These are phyloP conservation scores for Pachyseris speciosa DNA, from an alignment of 64 coral and sea anemone genomes.

Conservation along the genomic window DNA sequence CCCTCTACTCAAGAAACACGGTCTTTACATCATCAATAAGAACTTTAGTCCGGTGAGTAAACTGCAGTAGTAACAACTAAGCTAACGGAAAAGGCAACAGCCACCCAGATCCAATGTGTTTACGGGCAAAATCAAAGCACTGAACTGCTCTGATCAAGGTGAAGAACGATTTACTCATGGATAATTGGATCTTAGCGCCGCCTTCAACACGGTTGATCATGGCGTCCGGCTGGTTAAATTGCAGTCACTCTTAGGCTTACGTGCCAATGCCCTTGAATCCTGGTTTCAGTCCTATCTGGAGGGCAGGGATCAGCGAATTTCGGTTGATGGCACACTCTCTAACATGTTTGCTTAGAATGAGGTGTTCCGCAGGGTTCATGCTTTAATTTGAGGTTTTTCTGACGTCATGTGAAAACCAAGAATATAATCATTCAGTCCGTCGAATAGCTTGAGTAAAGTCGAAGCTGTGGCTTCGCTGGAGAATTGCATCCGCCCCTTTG, in stretches of 20 bases:
- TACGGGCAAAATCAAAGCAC: background rate
- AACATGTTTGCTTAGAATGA: background rate
- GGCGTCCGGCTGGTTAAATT: background rate
- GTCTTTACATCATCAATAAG: constrained; percentile 25
- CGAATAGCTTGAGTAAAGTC: too few relatives aligned
- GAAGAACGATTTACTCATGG: background rate
- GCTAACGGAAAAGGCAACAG: constrained; percentile 14
- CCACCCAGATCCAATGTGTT: constrained; percentile 22
- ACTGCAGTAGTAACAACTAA: constrained; percentile 26
- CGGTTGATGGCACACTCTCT: background rate
- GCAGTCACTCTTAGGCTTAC: constrained; percentile 18
- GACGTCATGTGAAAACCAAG: too few relatives aligned
- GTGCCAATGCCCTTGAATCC: background rate
- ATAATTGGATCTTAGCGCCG: background rate
- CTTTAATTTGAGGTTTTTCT: background rate
- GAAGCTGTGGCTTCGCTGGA: too few relatives aligned
- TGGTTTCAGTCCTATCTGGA: background rate
- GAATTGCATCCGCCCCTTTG: too few relatives aligned
- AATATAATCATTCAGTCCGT: too few relatives aligned
- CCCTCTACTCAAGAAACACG: background rate
- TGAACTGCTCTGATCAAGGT: background rate
- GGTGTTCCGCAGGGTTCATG: background rate
- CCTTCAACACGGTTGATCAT: background rate
- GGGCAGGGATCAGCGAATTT: background rate
- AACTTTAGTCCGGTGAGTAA: constrained; percentile 16